Evolutionary conservation across 1,140 invertebrate genomes (phyloP).

Genomic region (Bombus cullumanus): DNA sequence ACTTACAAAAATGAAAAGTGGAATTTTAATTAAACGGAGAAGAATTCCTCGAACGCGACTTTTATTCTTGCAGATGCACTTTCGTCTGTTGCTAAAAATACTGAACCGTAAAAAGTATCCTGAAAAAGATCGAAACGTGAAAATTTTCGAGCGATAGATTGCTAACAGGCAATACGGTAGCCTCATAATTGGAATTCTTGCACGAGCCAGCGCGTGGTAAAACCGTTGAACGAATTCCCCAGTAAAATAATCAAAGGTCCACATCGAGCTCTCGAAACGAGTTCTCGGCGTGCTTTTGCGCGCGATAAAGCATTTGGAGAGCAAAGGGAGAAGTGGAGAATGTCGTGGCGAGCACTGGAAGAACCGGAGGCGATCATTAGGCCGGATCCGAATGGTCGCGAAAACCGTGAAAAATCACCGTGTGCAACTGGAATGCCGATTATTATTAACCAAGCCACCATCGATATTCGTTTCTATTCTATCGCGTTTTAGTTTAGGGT

Average conservation of each 20-base stretch:
- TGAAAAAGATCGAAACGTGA: no score
- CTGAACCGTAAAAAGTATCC: not conserved
- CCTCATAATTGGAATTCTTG: not conserved
- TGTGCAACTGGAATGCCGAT: not conserved
- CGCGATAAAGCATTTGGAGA: not conserved
- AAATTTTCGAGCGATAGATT: no score
- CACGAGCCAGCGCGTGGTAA: no score
- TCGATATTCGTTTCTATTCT: not conserved
- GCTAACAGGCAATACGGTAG: not conserved
- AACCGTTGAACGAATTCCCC: not conserved
- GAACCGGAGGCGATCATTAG: conserved; percentile 35
- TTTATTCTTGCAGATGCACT: not conserved
- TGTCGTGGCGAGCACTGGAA: not conserved
- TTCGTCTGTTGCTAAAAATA: not conserved
- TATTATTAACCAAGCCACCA: conserved; percentile 13
- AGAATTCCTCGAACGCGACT: not conserved
- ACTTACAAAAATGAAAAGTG: not conserved
- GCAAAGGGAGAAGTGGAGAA: not conserved
- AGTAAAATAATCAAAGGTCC: not conserved
- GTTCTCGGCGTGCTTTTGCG: not conserved
- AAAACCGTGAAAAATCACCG: conserved; percentile 11
- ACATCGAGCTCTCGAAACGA: conserved; percentile 2
- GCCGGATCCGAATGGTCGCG: not conserved
- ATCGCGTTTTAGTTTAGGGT: not conserved
- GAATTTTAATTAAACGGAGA: not conserved